Percentiles rank a stretch among this genome's conserved stretches.
These are phyloP conservation scores for Andrena praecox DNA, from an alignment of 2,888 invertebrate genomes.

Conservation along the genomic window DNA sequence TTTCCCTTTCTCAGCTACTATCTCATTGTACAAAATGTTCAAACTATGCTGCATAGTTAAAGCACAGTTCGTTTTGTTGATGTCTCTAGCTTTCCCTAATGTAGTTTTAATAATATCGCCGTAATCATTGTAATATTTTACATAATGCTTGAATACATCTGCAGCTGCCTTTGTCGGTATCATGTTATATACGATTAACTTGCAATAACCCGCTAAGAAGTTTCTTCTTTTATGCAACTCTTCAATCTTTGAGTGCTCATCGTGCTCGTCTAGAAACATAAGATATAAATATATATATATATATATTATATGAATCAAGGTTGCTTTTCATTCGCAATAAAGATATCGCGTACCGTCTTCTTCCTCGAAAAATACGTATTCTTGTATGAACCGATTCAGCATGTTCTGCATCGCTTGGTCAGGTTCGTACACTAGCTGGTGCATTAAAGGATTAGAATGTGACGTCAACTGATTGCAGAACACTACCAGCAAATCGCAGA, in stretches of 20 bases:
- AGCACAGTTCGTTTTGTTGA: constrained; percentile 98
- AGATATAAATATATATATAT: background rate
- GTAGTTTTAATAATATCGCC: constrained; percentile 99
- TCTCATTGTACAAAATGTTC: constrained; percentile 93
- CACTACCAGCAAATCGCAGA: constrained; percentile 97
- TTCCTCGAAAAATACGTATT: constrained; percentile 96
- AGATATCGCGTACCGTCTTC: constrained; percentile 90
- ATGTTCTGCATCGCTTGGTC: constrained; percentile 92
- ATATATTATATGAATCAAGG: background rate
- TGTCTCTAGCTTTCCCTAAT: constrained; percentile 97
- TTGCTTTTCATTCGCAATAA: constrained; percentile 3
- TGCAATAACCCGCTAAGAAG: constrained; percentile 98
- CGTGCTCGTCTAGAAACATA: constrained; percentile 90
- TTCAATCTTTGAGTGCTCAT: constrained; percentile 98
- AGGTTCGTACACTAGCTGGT: constrained; percentile 91
- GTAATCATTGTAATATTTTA: constrained; percentile 99
- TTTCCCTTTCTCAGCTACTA: constrained; percentile 85
- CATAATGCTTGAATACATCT: constrained; percentile 98
- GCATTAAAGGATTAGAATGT: constrained; percentile 86
- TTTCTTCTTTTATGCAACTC: constrained; percentile 98
- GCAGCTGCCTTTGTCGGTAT: constrained; percentile 96
- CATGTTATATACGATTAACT: constrained; percentile 98
- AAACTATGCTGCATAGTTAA: constrained; percentile 97
- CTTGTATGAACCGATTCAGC: constrained; percentile 96
- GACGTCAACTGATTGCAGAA: constrained; percentile 93